Percentiles rank a stretch among this genome's conserved stretches.
phyloP scores from a whole-genome alignment of 2,797 vertebrate species.

The Triplophysa yarkandensis region DNA sequence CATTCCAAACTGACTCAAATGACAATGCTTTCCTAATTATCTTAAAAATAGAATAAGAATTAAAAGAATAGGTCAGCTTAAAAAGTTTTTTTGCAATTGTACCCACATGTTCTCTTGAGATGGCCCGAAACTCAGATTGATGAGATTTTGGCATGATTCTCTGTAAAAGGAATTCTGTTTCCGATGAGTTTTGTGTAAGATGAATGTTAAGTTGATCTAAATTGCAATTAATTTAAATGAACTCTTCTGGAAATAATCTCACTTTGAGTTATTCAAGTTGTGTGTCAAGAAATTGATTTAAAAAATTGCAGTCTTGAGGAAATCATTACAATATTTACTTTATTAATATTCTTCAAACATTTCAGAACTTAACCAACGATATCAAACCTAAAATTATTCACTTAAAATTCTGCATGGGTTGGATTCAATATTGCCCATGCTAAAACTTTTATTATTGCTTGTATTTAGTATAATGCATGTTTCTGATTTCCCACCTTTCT shows the following conservation, averaged over 20 bases:
- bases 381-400: too few relatives aligned
- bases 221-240: conserved; percentile 16
- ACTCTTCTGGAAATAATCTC: conserved; percentile 12
- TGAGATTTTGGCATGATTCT: too few relatives aligned
- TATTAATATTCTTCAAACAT: conserved; percentile 5
- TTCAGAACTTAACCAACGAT: background rate
- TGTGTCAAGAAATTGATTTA: conserved; percentile 4
- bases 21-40: conserved; percentile 26
- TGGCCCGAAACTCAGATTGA: background rate
- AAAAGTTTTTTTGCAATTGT: background rate
- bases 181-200: background rate
- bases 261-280: conserved; percentile 1
- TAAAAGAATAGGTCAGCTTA: background rate
- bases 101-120: background rate
- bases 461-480: too few relatives aligned
- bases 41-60: conserved; percentile 24
- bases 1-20: conserved; percentile 31
- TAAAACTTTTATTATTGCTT: too few relatives aligned
- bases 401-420: too few relatives aligned
- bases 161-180: too few relatives aligned
- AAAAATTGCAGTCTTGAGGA: conserved; percentile 15
- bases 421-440: too few relatives aligned
- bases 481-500: too few relatives aligned
- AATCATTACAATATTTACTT: background rate
- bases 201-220: background rate